Evolutionary conservation across 2,888 invertebrate species (phyloP).

Genomic region (Sinelater perroti): DNA sequence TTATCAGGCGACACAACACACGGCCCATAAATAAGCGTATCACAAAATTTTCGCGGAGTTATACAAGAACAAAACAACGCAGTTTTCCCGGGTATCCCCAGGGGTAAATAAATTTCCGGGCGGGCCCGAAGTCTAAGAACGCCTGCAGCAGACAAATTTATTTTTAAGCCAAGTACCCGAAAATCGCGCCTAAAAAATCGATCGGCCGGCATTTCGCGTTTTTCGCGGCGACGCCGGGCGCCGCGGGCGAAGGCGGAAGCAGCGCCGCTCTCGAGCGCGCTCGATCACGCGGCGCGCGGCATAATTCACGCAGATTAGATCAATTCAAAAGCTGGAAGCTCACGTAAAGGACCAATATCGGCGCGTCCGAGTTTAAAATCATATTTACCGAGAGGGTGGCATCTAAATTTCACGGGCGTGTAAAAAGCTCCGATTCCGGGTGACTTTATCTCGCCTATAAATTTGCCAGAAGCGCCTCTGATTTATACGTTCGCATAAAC

Average conservation of each 20-base stretch:
- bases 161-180: constrained; percentile 5
- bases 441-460: constrained; percentile 63
- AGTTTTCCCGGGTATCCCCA: not conserved
- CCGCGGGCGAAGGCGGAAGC: constrained; percentile 17
- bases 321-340: constrained; percentile 54
- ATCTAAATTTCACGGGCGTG: constrained; percentile 62
- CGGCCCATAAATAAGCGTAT: not conserved
- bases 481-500: constrained; percentile 63
- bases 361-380: constrained; percentile 59
- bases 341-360: constrained; percentile 58
- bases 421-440: constrained; percentile 62
- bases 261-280: constrained; percentile 45
- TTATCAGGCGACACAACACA: not conserved
- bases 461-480: constrained; percentile 63
- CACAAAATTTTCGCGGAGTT: not conserved
- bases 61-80: not conserved
- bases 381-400: constrained; percentile 58
- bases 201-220: no score
- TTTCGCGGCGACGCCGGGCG: not conserved
- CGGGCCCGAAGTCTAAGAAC: no score
- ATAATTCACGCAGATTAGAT: constrained; percentile 54
- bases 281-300: constrained; percentile 48
- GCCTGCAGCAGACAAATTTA: no score
- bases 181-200: no score
- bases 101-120: constrained; percentile 1